Evolutionary conservation across 1,140 invertebrate species (phyloP), one percentile per base, ranked within the genome.

Genomic region (Drosophila punjabiensis): DNA sequence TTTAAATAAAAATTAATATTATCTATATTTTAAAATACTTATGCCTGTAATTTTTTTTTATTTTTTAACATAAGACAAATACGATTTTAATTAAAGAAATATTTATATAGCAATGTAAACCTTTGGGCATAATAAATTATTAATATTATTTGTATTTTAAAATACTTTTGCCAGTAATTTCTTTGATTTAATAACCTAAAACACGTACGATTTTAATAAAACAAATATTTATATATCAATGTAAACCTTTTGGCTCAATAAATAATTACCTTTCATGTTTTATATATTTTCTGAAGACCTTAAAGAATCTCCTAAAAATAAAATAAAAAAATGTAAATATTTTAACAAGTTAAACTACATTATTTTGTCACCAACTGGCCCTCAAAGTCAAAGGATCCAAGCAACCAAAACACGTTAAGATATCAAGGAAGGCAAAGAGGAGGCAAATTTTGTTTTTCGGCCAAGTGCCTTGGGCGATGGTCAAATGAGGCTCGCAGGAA

Each of bases 401-500:
- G 8, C 5, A 14, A 24, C 33, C 10, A 16, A 11, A 41, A 2
- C 13, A 13, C 32, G 24, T 24, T 45, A 50, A 1, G 33, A 47
- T 37, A 39, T 18, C 11, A 18, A 4, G 37, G 45, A 14, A 4
- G 37, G 53, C 28, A 3, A 24, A 18, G 7, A 4, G 10, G 16
- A 2, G 11, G 55, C 18, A 37, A 24, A 74, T 62, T 53, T 18
- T 53, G 56, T 79, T 70, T 81, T 63, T 58, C 55, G 74, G 65
- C 65, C 82, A 87, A 82, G 76, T 80, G 76, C 55, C 60, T 70
- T 43, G 66, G 65, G 56, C 58, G 58, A 41, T 52, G 47, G 28
- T 35, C 50, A 63, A 83, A 82, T 83, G 85, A 59, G 65, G 64
- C 73, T 84, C 85, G 73, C 78, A 83, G 85, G 77, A 84, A 89